Evolutionary conservation across 2,888 invertebrate species (phyloP), one percentile per base, ranked within the genome.

Genomic region (Watsonalla binaria): DNA sequence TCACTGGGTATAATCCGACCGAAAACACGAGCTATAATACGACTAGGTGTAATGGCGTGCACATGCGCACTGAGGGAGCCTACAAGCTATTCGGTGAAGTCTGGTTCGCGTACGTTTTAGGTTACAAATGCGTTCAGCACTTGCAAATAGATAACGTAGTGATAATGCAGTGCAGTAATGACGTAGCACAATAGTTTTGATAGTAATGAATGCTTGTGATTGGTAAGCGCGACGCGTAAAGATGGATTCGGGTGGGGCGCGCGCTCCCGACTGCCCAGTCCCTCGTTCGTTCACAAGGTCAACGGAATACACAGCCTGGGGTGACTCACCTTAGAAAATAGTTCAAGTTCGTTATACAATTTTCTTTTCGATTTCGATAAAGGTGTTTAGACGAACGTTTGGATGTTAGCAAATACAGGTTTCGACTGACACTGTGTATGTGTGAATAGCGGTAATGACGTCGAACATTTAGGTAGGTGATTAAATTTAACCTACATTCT

Each of bases 61-160:
- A 75, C 82, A 82, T 82, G 82, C 82, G 82, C 79, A 71, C 49
- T 63, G 45, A 37, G 47, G 54, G 52, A 51, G 50, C 57, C 52
- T 54, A 8, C 37, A 37, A 42, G 11, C 11, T 11, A 42, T 8
- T 42, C 39, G 8, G 11, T 24, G 24, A 24, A 24, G 24, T 24
- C 24, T 24, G 24, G 24, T 24, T 24, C 2, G 24, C 24, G 24
- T 24, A 24, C 24, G 24, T 24, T 24, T 24, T 24, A 24, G 24
- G 24, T 24, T 24, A 24, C 24, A 24, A 24, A 24, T 4, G 24
- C 24, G 24, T 24, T 24, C 24, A 24, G 24, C 24, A 24, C 24
- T 24, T 24, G 24, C 24, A 54, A 49, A 52, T 51, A 13, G 46
- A 47, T 55, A 54, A 50, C 45, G 48, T 45, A 46, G 47, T 55